A percentile compares a stretch with the other conserved stretches of the same genome.
Conservation (phyloP, 2,113 vertebrate species). For the Sterna hirundo region DNA sequence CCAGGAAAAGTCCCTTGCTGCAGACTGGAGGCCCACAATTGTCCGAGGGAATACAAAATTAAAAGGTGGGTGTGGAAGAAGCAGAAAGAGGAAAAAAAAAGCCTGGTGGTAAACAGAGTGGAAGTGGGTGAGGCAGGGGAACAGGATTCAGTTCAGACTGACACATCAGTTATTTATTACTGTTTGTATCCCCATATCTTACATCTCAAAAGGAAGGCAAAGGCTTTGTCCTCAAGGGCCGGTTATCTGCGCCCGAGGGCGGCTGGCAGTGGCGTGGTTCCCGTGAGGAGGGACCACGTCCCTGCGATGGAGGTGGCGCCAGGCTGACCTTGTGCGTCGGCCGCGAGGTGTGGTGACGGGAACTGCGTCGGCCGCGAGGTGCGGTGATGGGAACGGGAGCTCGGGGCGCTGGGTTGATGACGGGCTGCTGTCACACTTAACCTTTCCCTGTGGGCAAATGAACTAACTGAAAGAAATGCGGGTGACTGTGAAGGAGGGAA, state of each 20-base stretch:
- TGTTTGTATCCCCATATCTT: slow-evolving; percentile 41
- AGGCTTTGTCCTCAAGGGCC: background rate
- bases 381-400: background rate
- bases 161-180: background rate
- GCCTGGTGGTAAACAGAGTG: background rate
- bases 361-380: fast-evolving
- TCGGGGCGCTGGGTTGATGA: background rate
- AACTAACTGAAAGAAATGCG: background rate
- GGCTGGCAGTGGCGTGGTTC: background rate
- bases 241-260: background rate
- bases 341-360: background rate
- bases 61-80: background rate
- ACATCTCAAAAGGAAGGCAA: slow-evolving; percentile 37
- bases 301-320: background rate
- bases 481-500: background rate
- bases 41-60: background rate
- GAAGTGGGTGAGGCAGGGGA: slow-evolving; percentile 44
- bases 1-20: background rate
- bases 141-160: background rate
- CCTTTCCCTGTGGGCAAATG: background rate
- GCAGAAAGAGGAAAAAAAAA: background rate
- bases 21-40: background rate
- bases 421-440: background rate
- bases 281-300: background rate
- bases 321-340: background rate